A percentile compares a stretch with the other conserved stretches of the same genome.
phyloP scores from a whole-genome alignment of 2,797 vertebrate species.

The Tapirus indicus region DNA sequence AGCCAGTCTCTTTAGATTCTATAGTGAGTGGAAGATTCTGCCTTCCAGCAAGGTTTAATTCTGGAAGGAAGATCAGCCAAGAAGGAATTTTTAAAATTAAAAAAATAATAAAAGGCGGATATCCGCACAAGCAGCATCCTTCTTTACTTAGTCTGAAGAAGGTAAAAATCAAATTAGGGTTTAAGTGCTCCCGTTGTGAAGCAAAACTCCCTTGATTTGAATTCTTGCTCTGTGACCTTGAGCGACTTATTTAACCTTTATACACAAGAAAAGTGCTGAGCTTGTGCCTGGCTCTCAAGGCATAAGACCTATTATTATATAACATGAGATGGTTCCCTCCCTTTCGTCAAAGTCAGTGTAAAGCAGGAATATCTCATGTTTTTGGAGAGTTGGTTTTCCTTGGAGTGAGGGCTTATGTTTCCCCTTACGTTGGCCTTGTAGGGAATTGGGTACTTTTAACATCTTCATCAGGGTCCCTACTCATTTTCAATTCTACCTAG shows the following conservation, averaged over 20 bases:
- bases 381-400: slow-evolving; percentile 81
- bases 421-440: background rate
- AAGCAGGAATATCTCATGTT: slow-evolving; percentile 61
- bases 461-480: slow-evolving; percentile 79
- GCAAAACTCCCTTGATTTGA: background rate
- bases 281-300: background rate
- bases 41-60: background rate
- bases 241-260: slow-evolving; percentile 12
- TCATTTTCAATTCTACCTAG: slow-evolving; percentile 86
- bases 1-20: background rate
- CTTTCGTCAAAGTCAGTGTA: slow-evolving; percentile 77
- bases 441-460: slow-evolving; percentile 54
- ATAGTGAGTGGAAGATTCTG: background rate
- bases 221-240: background rate
- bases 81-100: background rate
- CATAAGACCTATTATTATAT: background rate
- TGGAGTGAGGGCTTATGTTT: slow-evolving; percentile 79
- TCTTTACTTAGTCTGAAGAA: background rate
- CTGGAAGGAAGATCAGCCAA: background rate
- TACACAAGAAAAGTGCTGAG: background rate
- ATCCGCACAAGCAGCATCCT: background rate
- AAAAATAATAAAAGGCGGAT: background rate
- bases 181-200: background rate
- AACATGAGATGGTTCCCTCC: background rate
- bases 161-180: background rate